Conservation (phyloP, 2,797 vertebrate species). For the Micromesistius poutassou region DNA sequence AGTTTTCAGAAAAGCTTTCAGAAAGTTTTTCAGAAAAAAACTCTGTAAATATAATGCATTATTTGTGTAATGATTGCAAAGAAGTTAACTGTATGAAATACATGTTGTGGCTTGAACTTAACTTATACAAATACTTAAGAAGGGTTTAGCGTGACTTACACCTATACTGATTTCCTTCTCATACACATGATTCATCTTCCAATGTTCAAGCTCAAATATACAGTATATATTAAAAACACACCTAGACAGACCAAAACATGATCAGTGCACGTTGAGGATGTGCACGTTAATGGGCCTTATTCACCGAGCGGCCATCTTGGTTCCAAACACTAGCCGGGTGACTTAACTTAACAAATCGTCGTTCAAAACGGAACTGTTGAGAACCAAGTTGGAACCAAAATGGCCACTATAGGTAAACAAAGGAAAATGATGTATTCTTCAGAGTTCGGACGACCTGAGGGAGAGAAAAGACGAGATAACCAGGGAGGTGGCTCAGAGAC, state of each 20-base stretch:
- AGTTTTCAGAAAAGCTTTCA: not conserved
- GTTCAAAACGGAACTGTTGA: no score
- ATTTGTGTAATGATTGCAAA: not conserved
- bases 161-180: not conserved
- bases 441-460: slow-evolving; percentile 58
- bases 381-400: not conserved
- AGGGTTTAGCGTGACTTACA: not conserved
- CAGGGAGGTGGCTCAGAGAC: slow-evolving; percentile 80
- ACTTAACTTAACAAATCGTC: no score
- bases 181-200: not conserved
- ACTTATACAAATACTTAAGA: not conserved
- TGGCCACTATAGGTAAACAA: slow-evolving; percentile 60
- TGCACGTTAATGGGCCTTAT: not conserved
- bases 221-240: not conserved
- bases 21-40: not conserved
- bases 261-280: not conserved
- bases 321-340: not conserved
- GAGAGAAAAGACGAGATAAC: slow-evolving; percentile 80
- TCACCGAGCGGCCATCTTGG: not conserved
- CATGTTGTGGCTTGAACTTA: not conserved
- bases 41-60: not conserved
- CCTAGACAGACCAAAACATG: not conserved
- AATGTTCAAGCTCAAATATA: not conserved
- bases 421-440: slow-evolving; percentile 25
- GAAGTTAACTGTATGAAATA: not conserved